Percentiles rank a stretch among this genome's conserved stretches.
Evolutionary conservation across 2,888 invertebrate genomes (phyloP).

Genomic region (Mechanitis messenoides): DNA sequence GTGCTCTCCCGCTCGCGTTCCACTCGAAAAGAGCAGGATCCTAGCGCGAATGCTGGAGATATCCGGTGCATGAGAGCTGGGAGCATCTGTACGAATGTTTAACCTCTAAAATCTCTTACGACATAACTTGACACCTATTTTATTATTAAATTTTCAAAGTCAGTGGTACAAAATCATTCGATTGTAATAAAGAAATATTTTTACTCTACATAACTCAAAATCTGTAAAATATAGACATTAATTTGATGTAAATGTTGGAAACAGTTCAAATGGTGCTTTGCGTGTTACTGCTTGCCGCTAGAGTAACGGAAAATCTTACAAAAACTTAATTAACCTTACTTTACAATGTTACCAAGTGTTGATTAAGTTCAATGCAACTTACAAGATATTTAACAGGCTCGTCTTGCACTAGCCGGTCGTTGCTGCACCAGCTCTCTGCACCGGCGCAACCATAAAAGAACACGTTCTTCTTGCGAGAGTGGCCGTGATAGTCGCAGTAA

Average conservation of each 20-base stretch:
- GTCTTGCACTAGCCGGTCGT: slow-evolving; percentile 74
- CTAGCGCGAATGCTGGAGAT: slow-evolving; percentile 82
- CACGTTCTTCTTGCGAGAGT: slow-evolving; percentile 89
- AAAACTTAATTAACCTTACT: slow-evolving; percentile 20
- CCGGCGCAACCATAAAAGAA: slow-evolving; percentile 90
- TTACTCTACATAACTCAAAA: too few relatives aligned
- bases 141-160: too few relatives aligned
- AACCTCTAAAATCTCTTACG: not conserved
- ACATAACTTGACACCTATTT: too few relatives aligned
- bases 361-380: slow-evolving; percentile 37
- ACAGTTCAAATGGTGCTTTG: slow-evolving; percentile 4
- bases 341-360: slow-evolving; percentile 13
- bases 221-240: too few relatives aligned
- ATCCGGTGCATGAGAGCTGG: slow-evolving; percentile 83
- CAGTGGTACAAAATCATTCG: too few relatives aligned
- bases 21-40: slow-evolving; percentile 85
- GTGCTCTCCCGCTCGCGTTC: slow-evolving; percentile 88
- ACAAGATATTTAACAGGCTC: slow-evolving; percentile 79
- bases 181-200: too few relatives aligned
- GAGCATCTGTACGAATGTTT: slow-evolving; percentile 70
- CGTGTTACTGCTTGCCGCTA: slow-evolving; percentile 15
- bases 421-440: slow-evolving; percentile 81
- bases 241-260: slow-evolving; percentile 14
- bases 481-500: slow-evolving; percentile 88
- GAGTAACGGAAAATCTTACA: slow-evolving; percentile 18